These are phyloP conservation scores for Orthosia cruda DNA, from an alignment of 2,888 invertebrate species.

Conservation along the genomic window DNA sequence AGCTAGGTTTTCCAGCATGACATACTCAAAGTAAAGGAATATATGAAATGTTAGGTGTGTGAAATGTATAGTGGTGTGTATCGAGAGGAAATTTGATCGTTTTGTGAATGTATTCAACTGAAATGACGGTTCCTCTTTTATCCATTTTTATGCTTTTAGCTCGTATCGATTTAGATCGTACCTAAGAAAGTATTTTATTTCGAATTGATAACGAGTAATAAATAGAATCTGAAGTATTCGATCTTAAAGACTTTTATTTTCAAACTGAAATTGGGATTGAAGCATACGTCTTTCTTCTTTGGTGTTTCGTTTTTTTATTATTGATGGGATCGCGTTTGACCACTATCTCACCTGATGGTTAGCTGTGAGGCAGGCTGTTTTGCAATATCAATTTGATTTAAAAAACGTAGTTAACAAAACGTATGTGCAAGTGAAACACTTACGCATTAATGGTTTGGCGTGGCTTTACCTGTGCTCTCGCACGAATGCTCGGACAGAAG, in stretches of 20 bases:
- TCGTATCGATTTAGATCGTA: conserved; percentile 43
- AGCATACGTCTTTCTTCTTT: no score
- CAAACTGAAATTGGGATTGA: not conserved
- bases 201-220: conserved; percentile 32
- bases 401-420: no score
- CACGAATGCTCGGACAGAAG: no score
- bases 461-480: no score
- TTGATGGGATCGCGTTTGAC: no score
- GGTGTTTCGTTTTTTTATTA: no score
- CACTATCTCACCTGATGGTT: no score
- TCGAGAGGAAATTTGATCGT: conserved; percentile 37
- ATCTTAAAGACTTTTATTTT: conserved; percentile 1
- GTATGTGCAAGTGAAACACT: no score
- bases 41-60: conserved; percentile 44
- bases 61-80: no score
- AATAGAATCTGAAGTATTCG: conserved; percentile 15
- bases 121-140: conserved; percentile 25
- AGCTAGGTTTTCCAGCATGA: conserved; percentile 58
- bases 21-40: conserved; percentile 54
- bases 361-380: not conserved
- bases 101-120: conserved; percentile 50
- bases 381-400: not conserved
- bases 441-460: no score
- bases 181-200: conserved; percentile 32
- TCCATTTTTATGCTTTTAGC: no score